phyloP scores from a whole-genome alignment of 2,797 vertebrate genomes.

The Strix occidentalis region DNA sequence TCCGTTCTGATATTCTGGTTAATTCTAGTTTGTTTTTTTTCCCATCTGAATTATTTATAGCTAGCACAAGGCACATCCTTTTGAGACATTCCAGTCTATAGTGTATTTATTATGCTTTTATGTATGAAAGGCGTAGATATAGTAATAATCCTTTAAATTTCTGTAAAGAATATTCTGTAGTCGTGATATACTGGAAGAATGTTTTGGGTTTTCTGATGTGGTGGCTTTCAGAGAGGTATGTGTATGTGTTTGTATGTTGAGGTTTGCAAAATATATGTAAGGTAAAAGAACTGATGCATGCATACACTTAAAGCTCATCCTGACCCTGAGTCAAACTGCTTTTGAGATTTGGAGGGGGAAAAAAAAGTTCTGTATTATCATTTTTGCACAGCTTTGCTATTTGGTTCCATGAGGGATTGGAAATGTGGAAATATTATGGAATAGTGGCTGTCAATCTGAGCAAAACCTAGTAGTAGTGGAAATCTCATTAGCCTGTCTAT shows the following conservation, averaged over 20 bases:
- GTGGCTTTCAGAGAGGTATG: not conserved
- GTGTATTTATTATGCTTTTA: not conserved
- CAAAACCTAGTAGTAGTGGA: not conserved
- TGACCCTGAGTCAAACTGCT: not conserved
- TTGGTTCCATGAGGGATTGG: conserved; percentile 3
- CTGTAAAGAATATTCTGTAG: not conserved
- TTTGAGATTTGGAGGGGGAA: not conserved
- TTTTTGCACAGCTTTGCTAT: conserved; percentile 11
- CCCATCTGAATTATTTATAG: not conserved
- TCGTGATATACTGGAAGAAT: not conserved
- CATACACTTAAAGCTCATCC: rapidly evolving
- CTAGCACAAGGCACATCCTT: not conserved
- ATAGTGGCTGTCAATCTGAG: conserved; percentile 32
- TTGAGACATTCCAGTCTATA: not conserved
- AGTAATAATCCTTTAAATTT: not conserved
- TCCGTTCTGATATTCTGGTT: not conserved
- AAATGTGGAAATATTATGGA: not conserved
- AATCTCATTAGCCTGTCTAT: conserved; percentile 48
- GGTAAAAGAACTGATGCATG: not conserved
- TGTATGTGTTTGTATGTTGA: not conserved
- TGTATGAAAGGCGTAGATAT: not conserved
- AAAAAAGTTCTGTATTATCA: not conserved
- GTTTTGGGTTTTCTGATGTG: not conserved
- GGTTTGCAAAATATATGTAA: not conserved
- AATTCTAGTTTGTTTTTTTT: not conserved